Evolutionary conservation across 2,888 invertebrate species (phyloP), one percentile per base, ranked within the genome.

Genomic region (Thereva nobilitata): DNA sequence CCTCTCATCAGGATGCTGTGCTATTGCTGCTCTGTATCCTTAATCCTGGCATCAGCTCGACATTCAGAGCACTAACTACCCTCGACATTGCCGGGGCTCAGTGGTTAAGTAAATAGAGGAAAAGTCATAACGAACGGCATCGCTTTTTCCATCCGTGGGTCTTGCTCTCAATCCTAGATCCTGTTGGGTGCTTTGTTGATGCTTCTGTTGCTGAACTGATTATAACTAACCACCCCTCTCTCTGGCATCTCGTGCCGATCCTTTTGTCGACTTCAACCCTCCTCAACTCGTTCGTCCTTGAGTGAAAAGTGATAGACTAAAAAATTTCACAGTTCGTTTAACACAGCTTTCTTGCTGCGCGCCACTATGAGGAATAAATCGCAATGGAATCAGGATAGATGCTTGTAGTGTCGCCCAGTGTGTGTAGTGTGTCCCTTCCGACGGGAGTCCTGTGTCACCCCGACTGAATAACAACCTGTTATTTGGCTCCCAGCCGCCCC

Each of bases 311-410:
- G 68, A 59, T 68, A 35, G 61, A 64, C 54, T 66, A 68, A 68
- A 68, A 68, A 68, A 68, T 66, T 68, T 68, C 66, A 66, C 68
- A 66, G 68, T 68, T 68, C 68, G 68, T 68, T 68, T 68, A 68
- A 68, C 68, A 68, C 61, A 41, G 61, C 68, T 55, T 68, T 66
- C 66, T 66, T 68, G 56, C 53, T 68, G 61, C 63, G 63, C 66
- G 63, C 66, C 61, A 66, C 66, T 68, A 68, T 66, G 56, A 47
- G 41, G 59, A 56, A 55, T 63, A 55, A 12, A 9, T 41, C 49
- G 44, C 47, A 34, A n/a, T 47, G 23, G 23, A 23, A 23, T 23
- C 23, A 23, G 23, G 23, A 23, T 23, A 23, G 23, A 23, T 23
- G 23, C 23, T 23, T 2, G 23, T 23, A 23, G 23, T 23, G 23